Percentiles rank a stretch among this genome's conserved stretches.
Evolutionary conservation across 1,140 invertebrate genomes (phyloP).

Genomic region (Diorhabda elongata): DNA sequence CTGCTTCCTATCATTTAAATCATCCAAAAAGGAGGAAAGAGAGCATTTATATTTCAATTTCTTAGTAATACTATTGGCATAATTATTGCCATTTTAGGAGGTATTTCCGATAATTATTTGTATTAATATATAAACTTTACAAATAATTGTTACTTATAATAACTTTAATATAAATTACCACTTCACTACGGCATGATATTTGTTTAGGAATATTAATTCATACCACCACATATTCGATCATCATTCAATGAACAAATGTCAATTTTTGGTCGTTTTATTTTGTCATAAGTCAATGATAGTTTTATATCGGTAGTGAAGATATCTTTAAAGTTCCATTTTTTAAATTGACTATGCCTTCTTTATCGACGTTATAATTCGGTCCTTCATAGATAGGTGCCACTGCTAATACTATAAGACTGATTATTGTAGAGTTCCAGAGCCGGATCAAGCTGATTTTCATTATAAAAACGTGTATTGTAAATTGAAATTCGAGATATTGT

Average conservation of each 20-base stretch:
- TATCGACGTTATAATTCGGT: too few relatives aligned
- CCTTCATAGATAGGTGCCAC: too few relatives aligned
- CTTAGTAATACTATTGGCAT: too few relatives aligned
- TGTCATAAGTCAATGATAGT: background rate
- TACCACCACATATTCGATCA: constrained; percentile 6
- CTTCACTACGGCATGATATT: background rate
- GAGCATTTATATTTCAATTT: too few relatives aligned
- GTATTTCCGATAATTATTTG: background rate
- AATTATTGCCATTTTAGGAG: too few relatives aligned
- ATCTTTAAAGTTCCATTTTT: background rate
- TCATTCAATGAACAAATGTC: background rate
- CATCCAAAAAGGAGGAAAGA: background rate
- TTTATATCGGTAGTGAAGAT: background rate
- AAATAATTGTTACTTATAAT: background rate
- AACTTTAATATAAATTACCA: background rate
- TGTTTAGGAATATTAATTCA: constrained; percentile 4
- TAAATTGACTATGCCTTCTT: background rate
- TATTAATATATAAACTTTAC: background rate
- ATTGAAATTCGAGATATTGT: too few relatives aligned
- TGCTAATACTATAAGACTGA: too few relatives aligned
- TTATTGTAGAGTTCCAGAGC: too few relatives aligned
- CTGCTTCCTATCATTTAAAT: background rate
- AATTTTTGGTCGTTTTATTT: background rate
- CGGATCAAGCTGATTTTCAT: too few relatives aligned
- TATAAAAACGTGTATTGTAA: too few relatives aligned